Base-by-base conservation (phyloP, 1,140 invertebrate genomes). In the Drosophila repletoides region DNA sequence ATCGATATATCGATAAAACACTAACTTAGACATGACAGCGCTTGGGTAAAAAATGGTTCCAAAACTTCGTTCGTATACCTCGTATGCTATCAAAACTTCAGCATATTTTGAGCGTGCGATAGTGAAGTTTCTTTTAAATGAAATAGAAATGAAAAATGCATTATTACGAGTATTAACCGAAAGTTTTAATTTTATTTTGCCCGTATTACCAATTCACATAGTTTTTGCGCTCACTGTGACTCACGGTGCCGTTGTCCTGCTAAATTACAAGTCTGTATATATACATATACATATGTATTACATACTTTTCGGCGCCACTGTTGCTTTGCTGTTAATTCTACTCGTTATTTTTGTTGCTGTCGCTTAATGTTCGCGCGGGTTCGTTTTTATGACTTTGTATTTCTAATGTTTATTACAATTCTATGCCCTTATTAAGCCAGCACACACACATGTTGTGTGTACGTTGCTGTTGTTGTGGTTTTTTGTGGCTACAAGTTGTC, bases 381-480 rank as follows among this genome's bases (percentile, higher is more conserved):
- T 66, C 51, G 55, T 60, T 84, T 84, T 83, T 84, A 83, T 83
- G 77, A 60, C 64, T 84, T 84, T 84, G 60, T 83, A 77, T 84
- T 83, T 83, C 84, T 83, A 83, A 83, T 83, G 77, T 84, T 83
- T 77, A 83, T 84, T 84, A 70, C 79, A 77, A 84, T 83, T 84
- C 52, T 61, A 61, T 73, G 69, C 69, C 72, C 76, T 74, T 83
- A 83, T 83, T 84, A 60, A 72, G 76, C 76, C 40, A 49, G 45
- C 31, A 33, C 34, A 46, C 15, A 46, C n/a, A 26, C 28, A 53
- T 49, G 56, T 56, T 68, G 68, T 51, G 49, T 51, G 49, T 34
- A 29, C 31, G 56, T 49, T 66, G 43, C 40, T 48, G 34, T 29
- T 72, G 28, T 38, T 66, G 59, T 51, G 9, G 21, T 22, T 41